Base-by-base conservation (phyloP, 2,113 vertebrate genomes). In the Bostrychus sinensis region DNA sequence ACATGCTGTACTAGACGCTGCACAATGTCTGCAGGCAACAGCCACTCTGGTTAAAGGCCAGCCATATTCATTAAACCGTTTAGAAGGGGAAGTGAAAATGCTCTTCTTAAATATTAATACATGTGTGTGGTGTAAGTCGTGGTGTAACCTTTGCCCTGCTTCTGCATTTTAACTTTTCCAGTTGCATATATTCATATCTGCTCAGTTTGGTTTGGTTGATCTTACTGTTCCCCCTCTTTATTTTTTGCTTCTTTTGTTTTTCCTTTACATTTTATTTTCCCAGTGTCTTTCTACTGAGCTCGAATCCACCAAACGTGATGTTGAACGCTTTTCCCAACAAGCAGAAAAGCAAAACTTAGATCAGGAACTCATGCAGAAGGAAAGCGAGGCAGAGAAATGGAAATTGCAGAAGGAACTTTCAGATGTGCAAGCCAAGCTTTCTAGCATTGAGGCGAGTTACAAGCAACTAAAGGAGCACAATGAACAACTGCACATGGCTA, bases 251-350 rank as follows among this genome's bases (percentile, higher is more conserved):
- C 88, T 78, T 87, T 91, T 79, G 60, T 78, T 79, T 64, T 58
- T 34, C 56, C 61, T 73, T 85, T 78, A 70, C 85, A 63, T 90
- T 92, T 93, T 93, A 83, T 94, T 92, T 89, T 88, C 90, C 83
- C 93, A 98, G 97, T 95, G 93, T 82, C 92, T 98, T 93, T 93
- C 93, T 88, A 92, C 91, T 93, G 90, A 95, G 88, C 94, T 98
- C 94, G 93, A 94, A 69, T 91, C 94, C 92, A 90, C 91, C 93
- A 94, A 91, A 89, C 93, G 93, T 92, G 93, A 95, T 81, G 87
- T 92, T 91, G 93, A 97, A 81, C 89, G 91, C 72, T 92, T 96
- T 88, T 93, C 93, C 88, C 92, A 93, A 91, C 89, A 96, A 83
- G 82, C 96, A 91, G 94, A 93, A 88, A 94, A 81, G 84, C 91